Evolutionary conservation across 2,888 invertebrate species (phyloP).

Genomic region (Drosophila basisetae): DNA sequence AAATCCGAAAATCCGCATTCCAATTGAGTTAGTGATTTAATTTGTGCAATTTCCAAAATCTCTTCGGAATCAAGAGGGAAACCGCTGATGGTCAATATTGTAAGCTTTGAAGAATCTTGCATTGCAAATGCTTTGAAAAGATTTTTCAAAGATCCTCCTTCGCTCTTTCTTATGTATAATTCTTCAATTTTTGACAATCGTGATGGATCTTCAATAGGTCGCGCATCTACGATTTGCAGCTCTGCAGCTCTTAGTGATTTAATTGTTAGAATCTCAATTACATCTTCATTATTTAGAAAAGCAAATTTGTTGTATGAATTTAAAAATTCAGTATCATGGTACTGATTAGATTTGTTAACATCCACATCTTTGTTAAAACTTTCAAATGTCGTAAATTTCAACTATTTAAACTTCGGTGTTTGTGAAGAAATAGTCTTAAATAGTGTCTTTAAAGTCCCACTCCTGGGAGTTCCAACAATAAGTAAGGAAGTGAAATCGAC

Average conservation of each 20-base stretch:
- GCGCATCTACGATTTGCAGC: not conserved
- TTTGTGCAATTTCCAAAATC: not conserved
- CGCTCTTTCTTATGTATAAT: not conserved
- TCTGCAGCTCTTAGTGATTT: not conserved
- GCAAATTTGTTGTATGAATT: not conserved
- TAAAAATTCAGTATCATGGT: not conserved
- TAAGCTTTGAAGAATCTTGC: not conserved
- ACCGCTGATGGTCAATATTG: not conserved
- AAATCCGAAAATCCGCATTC: slow-evolving; percentile 7
- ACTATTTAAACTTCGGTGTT: not conserved
- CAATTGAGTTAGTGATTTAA: not conserved
- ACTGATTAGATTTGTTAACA: not conserved
- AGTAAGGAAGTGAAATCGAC: not conserved
- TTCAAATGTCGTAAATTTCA: not conserved
- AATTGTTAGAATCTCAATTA: slow-evolving; percentile 1
- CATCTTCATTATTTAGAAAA: slow-evolving; percentile 1
- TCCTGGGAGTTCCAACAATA: not conserved
- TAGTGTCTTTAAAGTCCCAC: not conserved
- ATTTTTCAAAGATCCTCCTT: slow-evolving; percentile 1
- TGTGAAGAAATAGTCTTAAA: not conserved
- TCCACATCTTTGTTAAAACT: not conserved
- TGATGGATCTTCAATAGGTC: not conserved
- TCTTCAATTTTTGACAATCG: not conserved
- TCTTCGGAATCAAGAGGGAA: not conserved
- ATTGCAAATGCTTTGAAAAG: slow-evolving; percentile 1